phyloP scores from a whole-genome alignment of 2,113 vertebrate species.

The Brachypodius melanocephalos region DNA sequence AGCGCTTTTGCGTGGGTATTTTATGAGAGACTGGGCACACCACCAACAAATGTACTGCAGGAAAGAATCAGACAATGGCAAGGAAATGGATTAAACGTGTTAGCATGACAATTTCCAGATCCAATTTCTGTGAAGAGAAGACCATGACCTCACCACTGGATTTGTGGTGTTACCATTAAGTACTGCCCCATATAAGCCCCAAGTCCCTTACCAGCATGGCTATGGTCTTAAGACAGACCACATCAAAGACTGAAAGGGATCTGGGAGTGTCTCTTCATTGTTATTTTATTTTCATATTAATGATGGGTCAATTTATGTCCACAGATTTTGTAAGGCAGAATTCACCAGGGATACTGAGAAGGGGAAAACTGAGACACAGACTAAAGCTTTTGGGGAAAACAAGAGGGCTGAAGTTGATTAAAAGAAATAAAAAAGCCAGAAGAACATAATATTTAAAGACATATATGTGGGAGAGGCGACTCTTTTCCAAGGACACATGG shows the following conservation, averaged over 20 bases:
- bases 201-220: neutral
- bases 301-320: constrained; percentile 29
- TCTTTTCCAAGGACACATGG: constrained; percentile 27
- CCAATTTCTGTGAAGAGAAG: constrained; percentile 36
- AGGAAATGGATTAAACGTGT: constrained; percentile 64
- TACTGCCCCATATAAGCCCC: neutral
- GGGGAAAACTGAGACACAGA: constrained; percentile 12
- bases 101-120: constrained; percentile 58
- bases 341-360: constrained; percentile 46
- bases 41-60: constrained; percentile 61
- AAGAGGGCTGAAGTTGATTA: constrained; percentile 53
- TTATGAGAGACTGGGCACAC: constrained; percentile 39
- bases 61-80: constrained; percentile 64
- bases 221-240: constrained; percentile 14
- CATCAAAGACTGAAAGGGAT: constrained; percentile 31
- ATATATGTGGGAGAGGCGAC: neutral
- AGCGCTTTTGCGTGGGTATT: constrained; percentile 30
- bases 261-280: constrained; percentile 54
- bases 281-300: constrained; percentile 43
- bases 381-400: constrained; percentile 43
- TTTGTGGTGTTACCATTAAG: constrained; percentile 9
- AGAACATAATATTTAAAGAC: constrained; percentile 23
- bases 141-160: constrained; percentile 50
- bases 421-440: neutral
- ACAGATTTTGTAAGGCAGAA: constrained; percentile 39